phyloP scores from a whole-genome alignment of 2,888 invertebrate species.

The Conomelus anceps region DNA sequence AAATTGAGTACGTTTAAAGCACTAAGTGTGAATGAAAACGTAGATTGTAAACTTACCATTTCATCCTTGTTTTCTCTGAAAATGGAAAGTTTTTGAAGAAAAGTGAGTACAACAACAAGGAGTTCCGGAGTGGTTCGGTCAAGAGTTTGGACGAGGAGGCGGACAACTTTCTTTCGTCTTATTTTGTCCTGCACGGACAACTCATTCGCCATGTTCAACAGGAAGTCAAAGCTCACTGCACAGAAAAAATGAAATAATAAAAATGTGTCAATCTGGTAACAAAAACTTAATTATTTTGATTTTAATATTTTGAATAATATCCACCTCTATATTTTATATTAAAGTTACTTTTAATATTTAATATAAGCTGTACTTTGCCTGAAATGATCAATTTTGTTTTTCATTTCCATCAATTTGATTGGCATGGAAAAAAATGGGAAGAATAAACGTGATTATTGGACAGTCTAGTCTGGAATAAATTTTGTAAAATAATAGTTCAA shows the following conservation, averaged over 20 bases:
- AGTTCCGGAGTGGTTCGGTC: slow-evolving; percentile 87
- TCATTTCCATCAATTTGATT: too few relatives aligned
- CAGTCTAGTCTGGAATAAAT: too few relatives aligned
- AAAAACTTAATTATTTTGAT: too few relatives aligned
- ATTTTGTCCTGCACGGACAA: slow-evolving; percentile 94
- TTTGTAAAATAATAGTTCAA: too few relatives aligned
- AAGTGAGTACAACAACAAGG: slow-evolving; percentile 81
- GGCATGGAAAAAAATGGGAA: too few relatives aligned
- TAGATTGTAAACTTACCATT: slow-evolving; percentile 53
- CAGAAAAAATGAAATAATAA: slow-evolving; percentile 27
- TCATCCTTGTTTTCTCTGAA: slow-evolving; percentile 90
- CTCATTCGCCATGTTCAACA: slow-evolving; percentile 93
- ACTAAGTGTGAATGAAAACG: neutral
- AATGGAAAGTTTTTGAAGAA: slow-evolving; percentile 90
- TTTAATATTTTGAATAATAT: too few relatives aligned
- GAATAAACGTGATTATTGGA: too few relatives aligned
- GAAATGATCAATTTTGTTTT: too few relatives aligned
- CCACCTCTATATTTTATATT: too few relatives aligned
- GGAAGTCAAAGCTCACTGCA: slow-evolving; percentile 80
- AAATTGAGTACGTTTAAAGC: neutral
- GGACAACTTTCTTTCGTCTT: slow-evolving; percentile 86
- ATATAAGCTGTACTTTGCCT: too few relatives aligned
- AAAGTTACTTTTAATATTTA: too few relatives aligned
- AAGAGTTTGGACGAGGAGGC: slow-evolving; percentile 77
- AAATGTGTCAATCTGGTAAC: too few relatives aligned